Evolutionary conservation across 2,113 vertebrate species (phyloP).

Genomic region (Pungitius pungitius): DNA sequence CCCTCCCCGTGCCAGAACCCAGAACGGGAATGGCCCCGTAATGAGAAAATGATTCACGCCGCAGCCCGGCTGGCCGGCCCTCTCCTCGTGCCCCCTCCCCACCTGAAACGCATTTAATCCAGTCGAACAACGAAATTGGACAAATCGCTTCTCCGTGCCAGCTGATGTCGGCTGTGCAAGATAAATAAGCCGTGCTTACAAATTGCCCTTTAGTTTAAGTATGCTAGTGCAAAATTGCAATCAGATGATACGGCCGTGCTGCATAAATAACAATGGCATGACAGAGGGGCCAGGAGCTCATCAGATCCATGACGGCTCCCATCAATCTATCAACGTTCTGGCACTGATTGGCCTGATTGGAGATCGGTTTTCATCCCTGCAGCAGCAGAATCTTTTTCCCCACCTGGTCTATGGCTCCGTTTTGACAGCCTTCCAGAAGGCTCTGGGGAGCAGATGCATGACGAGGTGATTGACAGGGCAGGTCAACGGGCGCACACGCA

Average conservation of each 20-base stretch:
- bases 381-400: conserved; percentile 63
- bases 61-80: conserved; percentile 23
- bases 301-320: conserved; percentile 71
- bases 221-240: conserved; percentile 73
- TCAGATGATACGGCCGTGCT: conserved; percentile 69
- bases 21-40: conserved; percentile 55
- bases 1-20: conserved; percentile 54
- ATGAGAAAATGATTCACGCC: conserved; percentile 74
- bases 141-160: conserved; percentile 45
- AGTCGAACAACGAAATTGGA: conserved; percentile 50
- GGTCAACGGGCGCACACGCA: conserved; percentile 43
- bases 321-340: conserved; percentile 75
- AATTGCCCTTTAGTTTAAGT: conserved; percentile 71
- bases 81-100: conserved; percentile 48
- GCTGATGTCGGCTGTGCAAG: conserved; percentile 58
- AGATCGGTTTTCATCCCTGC: conserved; percentile 65
- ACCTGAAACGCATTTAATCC: conserved; percentile 74
- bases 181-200: conserved; percentile 74
- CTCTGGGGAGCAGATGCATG: conserved; percentile 56
- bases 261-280: conserved; percentile 71
- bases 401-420: conserved; percentile 67
- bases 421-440: conserved; percentile 49
- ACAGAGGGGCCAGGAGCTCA: conserved; percentile 60
- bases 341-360: conserved; percentile 73
- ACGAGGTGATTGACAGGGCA: conserved; percentile 57